A percentile compares a stretch with the other conserved stretches of the same genome.
Evolutionary conservation across 2,888 invertebrate genomes (phyloP).

Genomic region (Nyleta sp.): DNA sequence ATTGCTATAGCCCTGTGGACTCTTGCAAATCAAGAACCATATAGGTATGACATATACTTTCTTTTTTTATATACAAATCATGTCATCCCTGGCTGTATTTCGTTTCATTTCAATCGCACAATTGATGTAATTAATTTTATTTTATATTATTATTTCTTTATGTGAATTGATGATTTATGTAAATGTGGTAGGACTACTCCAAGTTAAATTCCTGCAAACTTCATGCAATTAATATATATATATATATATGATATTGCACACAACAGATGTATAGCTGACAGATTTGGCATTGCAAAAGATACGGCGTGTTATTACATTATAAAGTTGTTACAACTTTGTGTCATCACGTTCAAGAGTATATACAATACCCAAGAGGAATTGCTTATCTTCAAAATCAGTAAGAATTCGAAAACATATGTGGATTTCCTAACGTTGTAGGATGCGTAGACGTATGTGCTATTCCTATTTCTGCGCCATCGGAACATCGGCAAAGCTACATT

Average conservation of each 20-base stretch:
- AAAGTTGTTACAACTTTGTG: background rate
- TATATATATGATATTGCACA: background rate
- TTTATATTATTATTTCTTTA: no score
- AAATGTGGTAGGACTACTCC: no score
- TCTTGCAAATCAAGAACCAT: slow-evolving; percentile 13
- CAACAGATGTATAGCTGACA: background rate
- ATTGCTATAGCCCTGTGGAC: slow-evolving; percentile 4
- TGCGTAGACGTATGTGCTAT: slow-evolving; percentile 33
- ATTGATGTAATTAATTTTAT: no score
- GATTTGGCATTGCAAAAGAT: background rate
- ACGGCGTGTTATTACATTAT: background rate
- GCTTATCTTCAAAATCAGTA: background rate
- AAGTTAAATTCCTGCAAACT: no score
- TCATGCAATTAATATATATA: background rate
- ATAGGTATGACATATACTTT: slow-evolving; percentile 1
- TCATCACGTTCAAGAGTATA: slow-evolving; percentile 3
- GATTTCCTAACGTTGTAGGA: slow-evolving; percentile 28
- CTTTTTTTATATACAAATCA: no score
- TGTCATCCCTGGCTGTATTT: no score
- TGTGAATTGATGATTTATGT: no score
- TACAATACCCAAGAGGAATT: slow-evolving; percentile 16
- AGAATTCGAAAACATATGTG: slow-evolving; percentile 13
- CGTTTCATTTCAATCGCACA: no score
- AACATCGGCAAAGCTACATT: slow-evolving; percentile 23
- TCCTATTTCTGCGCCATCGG: slow-evolving; percentile 14